Base-by-base conservation (phyloP, 2,888 invertebrate genomes). In the Anorthoa munda region DNA sequence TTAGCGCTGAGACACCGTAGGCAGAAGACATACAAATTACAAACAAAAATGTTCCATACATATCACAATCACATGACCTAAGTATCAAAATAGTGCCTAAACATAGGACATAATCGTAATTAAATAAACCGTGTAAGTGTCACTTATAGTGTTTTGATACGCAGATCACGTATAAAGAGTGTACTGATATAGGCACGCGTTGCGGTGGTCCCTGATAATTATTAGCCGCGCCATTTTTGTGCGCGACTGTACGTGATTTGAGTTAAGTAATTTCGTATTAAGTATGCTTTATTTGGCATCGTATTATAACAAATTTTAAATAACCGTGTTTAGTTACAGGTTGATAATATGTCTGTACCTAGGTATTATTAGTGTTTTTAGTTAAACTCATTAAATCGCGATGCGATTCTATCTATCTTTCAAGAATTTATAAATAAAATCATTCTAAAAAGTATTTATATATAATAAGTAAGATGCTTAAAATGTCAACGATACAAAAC, bases 171-270 rank as follows among this genome's bases (percentile, higher is more conserved):
- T 87, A 68, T 45, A 11, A 9, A 31, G 17, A 58, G 59, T 72
- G 77, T 69, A 21, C 61, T 23, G n/a, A 21, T 56, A 79, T 76
- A 81, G 79, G 66, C 79, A 82, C 72, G 67, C 85, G 65, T 75
- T 53, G 69, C 61, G 89, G 89, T 89, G 89, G 89, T 86, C 89
- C 64, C 23, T 60, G 79, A 73, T 85, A 39, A 39, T 39, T 39
- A 83, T 85, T 84, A 83, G 72, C 55, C 66, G 77, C 72, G 72
- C 89, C 86, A 80, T 84, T 87, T 86, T 77, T 77, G 83, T 71
- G 2, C 55, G 7, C 55, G 72, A 79, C 15, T 78, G 76, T 86
- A 87, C 82, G 79, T 86, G 86, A 64, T 55, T 63, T 12, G 69
- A 64, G 72, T 75, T 70, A 63, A 61, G 65, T 75, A 78, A 75